A percentile compares a stretch with the other conserved stretches of the same genome.
These are phyloP conservation scores for Siniperca undulata DNA, from an alignment of 2,797 vertebrate species.

Conservation along the genomic window DNA sequence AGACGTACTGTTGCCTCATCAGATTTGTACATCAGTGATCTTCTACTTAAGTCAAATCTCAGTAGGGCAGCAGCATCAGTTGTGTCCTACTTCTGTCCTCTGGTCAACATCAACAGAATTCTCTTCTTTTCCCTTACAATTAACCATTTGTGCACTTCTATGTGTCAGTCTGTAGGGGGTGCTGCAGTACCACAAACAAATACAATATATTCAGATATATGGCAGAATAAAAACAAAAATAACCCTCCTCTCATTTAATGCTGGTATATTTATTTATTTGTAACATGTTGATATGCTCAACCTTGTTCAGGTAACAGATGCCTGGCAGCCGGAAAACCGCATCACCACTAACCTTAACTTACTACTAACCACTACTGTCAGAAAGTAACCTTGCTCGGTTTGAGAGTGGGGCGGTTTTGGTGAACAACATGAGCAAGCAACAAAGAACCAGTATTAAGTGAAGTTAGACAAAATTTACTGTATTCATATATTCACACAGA, in stretches of 20 bases:
- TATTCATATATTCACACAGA: neutral
- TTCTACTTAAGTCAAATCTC: neutral
- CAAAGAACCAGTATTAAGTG: neutral
- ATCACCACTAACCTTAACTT: neutral
- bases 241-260: too few relatives aligned
- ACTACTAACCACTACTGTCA: neutral
- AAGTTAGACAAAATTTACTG: too few relatives aligned
- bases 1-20: neutral
- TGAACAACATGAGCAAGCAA: neutral
- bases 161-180: conserved; percentile 1
- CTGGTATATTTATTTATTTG: neutral
- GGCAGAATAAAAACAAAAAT: neutral
- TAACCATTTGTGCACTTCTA: neutral
- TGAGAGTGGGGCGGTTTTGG: neutral
- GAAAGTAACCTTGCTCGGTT: neutral
- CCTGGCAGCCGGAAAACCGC: neutral
- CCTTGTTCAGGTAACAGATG: neutral
- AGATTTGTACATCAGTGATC: neutral
- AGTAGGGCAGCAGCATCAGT: neutral
- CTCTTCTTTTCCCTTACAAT: neutral
- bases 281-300: neutral
- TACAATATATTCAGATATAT: neutral
- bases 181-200: neutral
- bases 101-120: neutral
- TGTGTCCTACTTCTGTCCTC: too few relatives aligned